Base-by-base conservation (phyloP, 2,797 vertebrate genomes). In the Leucoraja ocellata region DNA sequence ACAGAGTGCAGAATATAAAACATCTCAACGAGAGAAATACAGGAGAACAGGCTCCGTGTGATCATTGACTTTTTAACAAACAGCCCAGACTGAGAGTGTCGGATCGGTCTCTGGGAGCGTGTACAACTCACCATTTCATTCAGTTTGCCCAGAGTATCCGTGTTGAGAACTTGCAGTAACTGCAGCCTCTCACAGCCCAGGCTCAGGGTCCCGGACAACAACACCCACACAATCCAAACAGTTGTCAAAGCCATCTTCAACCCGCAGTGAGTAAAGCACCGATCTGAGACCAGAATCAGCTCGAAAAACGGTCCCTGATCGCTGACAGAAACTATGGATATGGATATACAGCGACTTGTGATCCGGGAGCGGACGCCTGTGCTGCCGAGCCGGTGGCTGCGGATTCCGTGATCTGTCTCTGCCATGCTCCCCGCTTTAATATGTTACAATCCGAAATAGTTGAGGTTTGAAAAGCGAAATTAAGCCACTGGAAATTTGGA, bases 111-210 rank as follows among this genome's bases (percentile, higher is more conserved):
- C 46, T 25, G 80, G 61, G 6, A 32, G 5, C 25, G 6, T 63
- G 1, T 36, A 21, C 6, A 10, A 91, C 68, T 91, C 71, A 91
- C 68, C 90, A 91, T 91, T 74, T 74, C 68, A 91, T 91, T 2
- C 68, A 91, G 71, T 71, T 71, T 91, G 68, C 23, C 25, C 18
- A 74, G 90, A 25, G 90, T 16, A 0, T 46, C 23, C 74, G 14
- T 68, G 86, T 65, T 90, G 32, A 91, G 88, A 73, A 73, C 23
- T 73, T 91, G 32, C 90, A 73, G 90, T 74, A 91, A 74, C 21
- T 46, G 88, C 88, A 91, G 68, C 90, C 32, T 91, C 32, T 71
- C 65, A 54, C 90, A 91, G 36, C 90, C 90, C 90, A 74, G 65
- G 63, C 18, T 58, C 80, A 83, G 80, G 80, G 80, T 21, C 18